Percentiles rank a stretch among this genome's conserved stretches.
phyloP scores from a whole-genome alignment of 2,797 vertebrate species.

The Dendrocincla tyrannina region DNA sequence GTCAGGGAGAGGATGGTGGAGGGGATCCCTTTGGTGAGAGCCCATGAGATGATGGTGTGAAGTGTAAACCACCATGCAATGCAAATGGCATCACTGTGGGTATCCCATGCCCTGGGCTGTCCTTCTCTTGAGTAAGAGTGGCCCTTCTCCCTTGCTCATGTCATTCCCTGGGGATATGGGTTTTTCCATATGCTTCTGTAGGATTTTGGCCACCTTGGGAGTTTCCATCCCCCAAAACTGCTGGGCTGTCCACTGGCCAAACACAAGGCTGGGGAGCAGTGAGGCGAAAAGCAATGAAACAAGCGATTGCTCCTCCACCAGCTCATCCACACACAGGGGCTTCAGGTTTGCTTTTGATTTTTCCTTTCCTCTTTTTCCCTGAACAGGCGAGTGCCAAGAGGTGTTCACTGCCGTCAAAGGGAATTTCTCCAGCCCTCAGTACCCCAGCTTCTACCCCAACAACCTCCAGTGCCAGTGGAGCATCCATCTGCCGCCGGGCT shows the following conservation, averaged over 20 bases:
- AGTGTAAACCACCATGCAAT: not conserved
- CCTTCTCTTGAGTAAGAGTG: not conserved
- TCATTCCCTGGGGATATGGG: not conserved
- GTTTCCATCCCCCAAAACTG: not conserved
- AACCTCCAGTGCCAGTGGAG: constrained; percentile 97
- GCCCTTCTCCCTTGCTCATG: not conserved
- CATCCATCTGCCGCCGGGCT: constrained; percentile 83
- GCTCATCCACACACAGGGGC: not conserved
- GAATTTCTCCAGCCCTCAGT: constrained; percentile 94
- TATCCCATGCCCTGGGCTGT: not conserved
- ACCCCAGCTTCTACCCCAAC: constrained; percentile 93
- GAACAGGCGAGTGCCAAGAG: constrained; percentile 92
- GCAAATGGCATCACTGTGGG: not conserved
- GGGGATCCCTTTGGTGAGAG: not conserved
- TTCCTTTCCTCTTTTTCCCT: not conserved
- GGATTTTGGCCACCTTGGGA: not conserved
- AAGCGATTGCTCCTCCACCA: not conserved
- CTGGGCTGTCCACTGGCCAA: not conserved
- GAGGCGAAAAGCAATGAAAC: not conserved
- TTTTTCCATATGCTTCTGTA: not conserved
- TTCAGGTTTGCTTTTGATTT: not conserved
- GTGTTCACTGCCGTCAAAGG: constrained; percentile 82
- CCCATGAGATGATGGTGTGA: not conserved
- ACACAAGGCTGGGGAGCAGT: not conserved
- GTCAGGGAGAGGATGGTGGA: rapidly evolving